Evolutionary conservation across 2,113 vertebrate species (phyloP).

Genomic region (Cettia cetti): DNA sequence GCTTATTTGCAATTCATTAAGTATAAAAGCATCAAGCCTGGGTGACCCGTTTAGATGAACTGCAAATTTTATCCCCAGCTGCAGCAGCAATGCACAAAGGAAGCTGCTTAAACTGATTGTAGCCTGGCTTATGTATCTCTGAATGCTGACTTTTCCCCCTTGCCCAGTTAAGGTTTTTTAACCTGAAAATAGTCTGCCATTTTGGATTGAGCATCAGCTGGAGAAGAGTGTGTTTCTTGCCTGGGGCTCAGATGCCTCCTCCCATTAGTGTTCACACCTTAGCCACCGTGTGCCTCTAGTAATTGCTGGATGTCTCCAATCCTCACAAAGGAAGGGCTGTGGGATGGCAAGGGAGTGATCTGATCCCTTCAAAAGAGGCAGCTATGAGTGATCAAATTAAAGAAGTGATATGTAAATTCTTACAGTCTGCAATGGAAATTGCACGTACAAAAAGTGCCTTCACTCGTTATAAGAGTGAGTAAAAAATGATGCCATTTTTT

Average conservation of each 20-base stretch:
- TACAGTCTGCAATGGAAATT: neutral
- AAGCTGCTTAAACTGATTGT: neutral
- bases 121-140: neutral
- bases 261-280: conserved; percentile 8
- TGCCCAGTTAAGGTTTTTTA: neutral
- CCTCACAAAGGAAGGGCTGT: neutral
- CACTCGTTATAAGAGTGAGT: neutral
- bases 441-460: neutral
- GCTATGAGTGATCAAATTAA: neutral
- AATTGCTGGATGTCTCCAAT: neutral
- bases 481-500: neutral
- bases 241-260: conserved; percentile 21
- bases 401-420: neutral
- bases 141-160: neutral
- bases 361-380: neutral
- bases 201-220: neutral
- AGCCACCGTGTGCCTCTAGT: neutral
- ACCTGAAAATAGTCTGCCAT: conserved; percentile 33
- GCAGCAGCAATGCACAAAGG: neutral
- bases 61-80: neutral
- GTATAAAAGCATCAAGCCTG: neutral
- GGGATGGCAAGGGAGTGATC: neutral
- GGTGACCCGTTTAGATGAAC: neutral
- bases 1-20: neutral
- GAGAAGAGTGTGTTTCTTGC: neutral